Evolutionary conservation across 2,888 invertebrate species (phyloP), one percentile per base, ranked within the genome.

Genomic region (Drosophila aldrichi): DNA sequence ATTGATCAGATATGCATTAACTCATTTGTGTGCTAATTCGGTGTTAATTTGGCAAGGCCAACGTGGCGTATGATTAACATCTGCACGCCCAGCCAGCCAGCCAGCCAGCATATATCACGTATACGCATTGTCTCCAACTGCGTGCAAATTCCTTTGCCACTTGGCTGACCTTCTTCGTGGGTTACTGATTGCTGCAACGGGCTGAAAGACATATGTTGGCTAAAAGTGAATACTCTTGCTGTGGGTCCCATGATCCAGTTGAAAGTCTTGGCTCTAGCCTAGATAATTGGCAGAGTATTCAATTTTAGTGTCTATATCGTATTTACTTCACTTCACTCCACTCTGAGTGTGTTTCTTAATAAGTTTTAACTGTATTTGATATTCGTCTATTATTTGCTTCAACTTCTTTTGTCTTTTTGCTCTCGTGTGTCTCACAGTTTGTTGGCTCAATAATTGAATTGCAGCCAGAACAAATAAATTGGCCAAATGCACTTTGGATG

Each of bases 111-210:
- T 46, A 52, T 52, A 74, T 70, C 61, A 79, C 60, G 69, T 70
- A 86, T 81, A 82, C 82, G 81, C 77, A 57, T 40, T 72, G 59
- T 46, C 16, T 56, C 12, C 41, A 38, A 34, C 34, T 43, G 51
- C 38, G 63, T 80, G 75, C 69, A 69, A 65, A 82, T 82, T 77
- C 73, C 61, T 79, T 82, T 86, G 81, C 83, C 83, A 86, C 79
- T 57, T 86, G 86, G 73, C 68, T 83, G 83, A 69, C 81, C 74
- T 86, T 82, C 77, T 85, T 82, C 71, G 74, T 64, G 74, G 74
- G 64, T 38, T 46, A 36, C 57, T 46, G 25, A 18, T 20, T 20
- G 55, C 40, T 38, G 44, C 61, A 38, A n/a, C 48, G 20, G 40
- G 34, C 54, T 25, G 49, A 12, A 20, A 57, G 34, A 65, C 58